These are phyloP conservation scores for Equus quagga DNA, from an alignment of 2,113 vertebrate genomes.

Conservation along the genomic window DNA sequence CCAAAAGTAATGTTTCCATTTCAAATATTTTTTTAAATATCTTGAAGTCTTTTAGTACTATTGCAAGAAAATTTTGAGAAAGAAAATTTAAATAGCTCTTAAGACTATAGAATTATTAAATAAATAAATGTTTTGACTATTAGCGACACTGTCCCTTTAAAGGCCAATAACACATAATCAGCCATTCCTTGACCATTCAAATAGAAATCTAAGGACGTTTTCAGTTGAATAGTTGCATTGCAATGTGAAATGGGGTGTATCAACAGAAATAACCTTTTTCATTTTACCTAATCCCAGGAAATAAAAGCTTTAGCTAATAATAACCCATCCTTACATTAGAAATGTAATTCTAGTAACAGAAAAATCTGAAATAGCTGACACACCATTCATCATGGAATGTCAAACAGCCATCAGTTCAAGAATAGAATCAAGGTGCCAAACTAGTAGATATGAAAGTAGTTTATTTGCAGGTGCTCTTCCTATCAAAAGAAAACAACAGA, in stretches of 20 bases:
- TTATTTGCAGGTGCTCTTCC: slow-evolving; percentile 13
- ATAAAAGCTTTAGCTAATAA: slow-evolving; percentile 84
- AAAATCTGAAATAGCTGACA: slow-evolving; percentile 78
- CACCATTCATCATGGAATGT: slow-evolving; percentile 76
- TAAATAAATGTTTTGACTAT: slow-evolving; percentile 62
- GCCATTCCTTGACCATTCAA: slow-evolving; percentile 79
- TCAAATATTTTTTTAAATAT: slow-evolving; percentile 6
- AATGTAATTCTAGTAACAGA: slow-evolving; percentile 77
- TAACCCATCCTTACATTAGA: slow-evolving; percentile 80
- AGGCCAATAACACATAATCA: slow-evolving; percentile 76
- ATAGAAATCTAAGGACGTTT: slow-evolving; percentile 81
- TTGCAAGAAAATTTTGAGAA: not conserved
- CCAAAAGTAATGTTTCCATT: slow-evolving; percentile 20
- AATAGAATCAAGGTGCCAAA: slow-evolving; percentile 60
- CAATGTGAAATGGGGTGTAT: slow-evolving; percentile 82
- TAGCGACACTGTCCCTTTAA: slow-evolving; percentile 77
- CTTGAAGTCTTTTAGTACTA: not conserved
- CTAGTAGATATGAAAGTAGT: slow-evolving; percentile 1
- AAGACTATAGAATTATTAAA: slow-evolving; percentile 51
- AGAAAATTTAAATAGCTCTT: not conserved
- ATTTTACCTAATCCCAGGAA: slow-evolving; percentile 83
- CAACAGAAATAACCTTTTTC: slow-evolving; percentile 79
- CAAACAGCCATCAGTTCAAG: slow-evolving; percentile 64
- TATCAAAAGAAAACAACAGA: not conserved
- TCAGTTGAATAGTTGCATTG: slow-evolving; percentile 81